Percentiles rank a stretch among this genome's conserved stretches.
These are phyloP conservation scores for Pollenia amentaria DNA, from an alignment of 2,888 invertebrate genomes.

Conservation along the genomic window DNA sequence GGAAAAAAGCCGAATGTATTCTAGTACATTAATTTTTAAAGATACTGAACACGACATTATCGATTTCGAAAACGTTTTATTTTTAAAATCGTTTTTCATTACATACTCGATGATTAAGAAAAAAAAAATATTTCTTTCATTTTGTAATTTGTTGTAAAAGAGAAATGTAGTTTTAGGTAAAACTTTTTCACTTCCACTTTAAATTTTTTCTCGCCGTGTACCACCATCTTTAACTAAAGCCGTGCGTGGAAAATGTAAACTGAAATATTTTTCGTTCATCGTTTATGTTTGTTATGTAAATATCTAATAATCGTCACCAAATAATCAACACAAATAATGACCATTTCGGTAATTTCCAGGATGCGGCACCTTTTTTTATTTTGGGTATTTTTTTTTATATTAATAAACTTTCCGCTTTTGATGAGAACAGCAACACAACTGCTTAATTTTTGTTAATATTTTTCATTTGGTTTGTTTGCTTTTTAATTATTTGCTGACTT, in stretches of 20 bases:
- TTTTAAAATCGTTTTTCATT: too few relatives aligned
- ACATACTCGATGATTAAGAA: too few relatives aligned
- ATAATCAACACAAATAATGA: constrained; percentile 49
- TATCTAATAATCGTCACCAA: constrained; percentile 65
- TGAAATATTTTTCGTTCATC: constrained; percentile 42
- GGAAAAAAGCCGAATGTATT: too few relatives aligned
- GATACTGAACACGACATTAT: too few relatives aligned
- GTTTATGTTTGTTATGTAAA: constrained; percentile 67
- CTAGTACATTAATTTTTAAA: too few relatives aligned
- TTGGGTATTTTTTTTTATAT: background rate
- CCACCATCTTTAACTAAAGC: background rate
- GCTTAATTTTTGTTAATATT: constrained; percentile 15
- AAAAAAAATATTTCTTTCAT: too few relatives aligned
- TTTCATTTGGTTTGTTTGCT: constrained; percentile 22
- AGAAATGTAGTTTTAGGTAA: too few relatives aligned
- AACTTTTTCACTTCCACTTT: background rate
- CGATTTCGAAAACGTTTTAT: too few relatives aligned
- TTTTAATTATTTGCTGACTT: constrained; percentile 56
- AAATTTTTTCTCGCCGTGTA: background rate
- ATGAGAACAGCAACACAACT: too few relatives aligned
- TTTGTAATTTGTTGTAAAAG: too few relatives aligned
- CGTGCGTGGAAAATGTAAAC: background rate
- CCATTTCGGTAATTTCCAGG: constrained; percentile 63
- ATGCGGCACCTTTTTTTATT: constrained; percentile 60
- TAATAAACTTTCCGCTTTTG: background rate